Conservation (phyloP, 2,113 vertebrate genomes). For the Cyanoliseus patagonus region DNA sequence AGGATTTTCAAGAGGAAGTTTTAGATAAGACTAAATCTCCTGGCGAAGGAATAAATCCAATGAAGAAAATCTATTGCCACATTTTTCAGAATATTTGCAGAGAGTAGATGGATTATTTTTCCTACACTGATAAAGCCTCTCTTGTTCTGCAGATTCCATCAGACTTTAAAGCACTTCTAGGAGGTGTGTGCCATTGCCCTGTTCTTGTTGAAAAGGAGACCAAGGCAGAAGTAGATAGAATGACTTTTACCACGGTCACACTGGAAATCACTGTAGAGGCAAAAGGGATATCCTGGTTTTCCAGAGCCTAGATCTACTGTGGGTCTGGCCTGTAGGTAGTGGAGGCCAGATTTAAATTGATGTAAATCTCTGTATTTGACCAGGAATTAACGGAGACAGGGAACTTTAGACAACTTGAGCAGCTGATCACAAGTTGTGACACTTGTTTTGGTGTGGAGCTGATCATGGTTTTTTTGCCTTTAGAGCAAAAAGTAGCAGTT, state of each 20-base stretch:
- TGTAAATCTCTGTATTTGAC: not conserved
- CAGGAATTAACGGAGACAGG: not conserved
- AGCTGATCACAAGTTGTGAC: not conserved
- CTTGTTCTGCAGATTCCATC: not conserved
- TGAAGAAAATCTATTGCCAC: not conserved
- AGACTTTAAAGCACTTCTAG: not conserved
- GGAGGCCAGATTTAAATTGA: not conserved
- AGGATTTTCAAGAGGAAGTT: slow-evolving; percentile 15
- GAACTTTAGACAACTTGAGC: not conserved
- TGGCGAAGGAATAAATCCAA: not conserved
- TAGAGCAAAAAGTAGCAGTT: rapidly evolving
- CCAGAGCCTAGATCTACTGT: not conserved
- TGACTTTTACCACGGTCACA: not conserved
- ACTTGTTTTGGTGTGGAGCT: not conserved
- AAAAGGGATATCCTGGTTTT: not conserved
- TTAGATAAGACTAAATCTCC: slow-evolving; percentile 37
- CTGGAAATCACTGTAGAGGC: not conserved
- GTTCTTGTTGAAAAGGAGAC: not conserved
- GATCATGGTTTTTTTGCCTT: rapidly evolving
- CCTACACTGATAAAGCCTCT: not conserved
- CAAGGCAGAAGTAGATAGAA: not conserved
- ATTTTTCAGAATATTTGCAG: not conserved
- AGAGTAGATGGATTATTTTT: not conserved
- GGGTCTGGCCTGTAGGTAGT: not conserved
- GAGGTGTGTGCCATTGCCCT: not conserved